These are phyloP conservation scores for Itoplectis maculator DNA, from an alignment of 2,888 invertebrate species.

Conservation along the genomic window DNA sequence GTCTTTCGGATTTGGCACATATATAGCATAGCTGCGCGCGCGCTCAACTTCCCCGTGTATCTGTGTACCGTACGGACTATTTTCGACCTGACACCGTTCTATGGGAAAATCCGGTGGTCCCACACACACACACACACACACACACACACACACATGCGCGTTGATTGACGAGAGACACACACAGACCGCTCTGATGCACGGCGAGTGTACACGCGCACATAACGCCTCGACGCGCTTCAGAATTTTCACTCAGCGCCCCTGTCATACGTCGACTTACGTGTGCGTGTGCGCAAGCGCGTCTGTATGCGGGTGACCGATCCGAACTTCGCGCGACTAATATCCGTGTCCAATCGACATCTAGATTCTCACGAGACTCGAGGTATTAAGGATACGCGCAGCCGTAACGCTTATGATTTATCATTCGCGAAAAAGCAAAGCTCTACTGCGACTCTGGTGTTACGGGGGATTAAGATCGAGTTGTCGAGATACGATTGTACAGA, in stretches of 20 bases:
- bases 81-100: constrained; percentile 65
- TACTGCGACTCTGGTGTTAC: constrained; percentile 51
- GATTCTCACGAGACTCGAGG: constrained; percentile 76
- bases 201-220: constrained; percentile 4
- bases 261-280: neutral
- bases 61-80: constrained; percentile 53
- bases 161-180: constrained; percentile 42
- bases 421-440: constrained; percentile 70
- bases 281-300: no score
- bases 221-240: constrained; percentile 38
- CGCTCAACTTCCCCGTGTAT: neutral
- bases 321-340: constrained; percentile 76
- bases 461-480: constrained; percentile 73
- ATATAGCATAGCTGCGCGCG: neutral
- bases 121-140: no score
- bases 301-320: constrained; percentile 66
- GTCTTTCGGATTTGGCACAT: constrained; percentile 76
- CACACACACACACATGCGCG: no score
- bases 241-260: constrained; percentile 50
- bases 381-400: constrained; percentile 41
- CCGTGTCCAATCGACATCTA: constrained; percentile 76
- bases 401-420: constrained; percentile 72
- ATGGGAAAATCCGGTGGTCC: constrained; percentile 67
- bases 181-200: constrained; percentile 31
- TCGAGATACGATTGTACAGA: constrained; percentile 62